Base-by-base conservation (phyloP, 2,888 invertebrate species). In the Eulithis prunata region DNA sequence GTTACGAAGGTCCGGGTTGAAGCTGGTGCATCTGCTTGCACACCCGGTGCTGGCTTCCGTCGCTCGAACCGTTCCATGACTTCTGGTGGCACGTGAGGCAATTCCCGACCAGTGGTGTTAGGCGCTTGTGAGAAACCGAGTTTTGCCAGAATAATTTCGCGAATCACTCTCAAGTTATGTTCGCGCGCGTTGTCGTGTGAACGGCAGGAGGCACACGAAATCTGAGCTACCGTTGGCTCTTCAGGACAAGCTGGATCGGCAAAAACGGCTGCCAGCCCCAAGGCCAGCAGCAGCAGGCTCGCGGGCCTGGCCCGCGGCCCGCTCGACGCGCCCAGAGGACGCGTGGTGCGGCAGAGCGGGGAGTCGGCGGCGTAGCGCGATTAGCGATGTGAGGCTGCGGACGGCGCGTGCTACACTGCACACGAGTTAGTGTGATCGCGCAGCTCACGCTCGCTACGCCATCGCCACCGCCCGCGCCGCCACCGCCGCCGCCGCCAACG, bases 121-220 rank as follows among this genome's bases (percentile, higher is more conserved):
- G 95, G 95, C 54, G 95, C 93, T 75, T 94, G 93, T 67, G 93
- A 88, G 80, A 95, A 89, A 71, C 95, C 95, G 68, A 95, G 89
- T 76, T 95, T 95, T 72, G 94, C 94, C 66, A 95, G 87, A 68
- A 95, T 94, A 82, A 95, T 95, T 82, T 94, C 94, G 80, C 95
- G 95, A 75, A 96, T 95, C 64, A 94, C 94, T 78, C 94, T 94
- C 69, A 95, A 88, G 79, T 94, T 95, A 76, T 94, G 93, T 76
- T 94, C 93, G 74, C 94, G 94, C 60, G 94, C 91, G 83, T 94
- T 94, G 75, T 94, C 94, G 74, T 94, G 83, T 47, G 94, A 86
- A 69, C 93, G 94, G 79, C 95, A 95, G 71, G 94, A 90, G 76
- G 93, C 88, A 81, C 95, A 95, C 74, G 90, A 85, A 70, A 83